Evolutionary conservation across 2,113 vertebrate species (phyloP), one percentile per base, ranked within the genome.

Genomic region (Nesogale talazaci): DNA sequence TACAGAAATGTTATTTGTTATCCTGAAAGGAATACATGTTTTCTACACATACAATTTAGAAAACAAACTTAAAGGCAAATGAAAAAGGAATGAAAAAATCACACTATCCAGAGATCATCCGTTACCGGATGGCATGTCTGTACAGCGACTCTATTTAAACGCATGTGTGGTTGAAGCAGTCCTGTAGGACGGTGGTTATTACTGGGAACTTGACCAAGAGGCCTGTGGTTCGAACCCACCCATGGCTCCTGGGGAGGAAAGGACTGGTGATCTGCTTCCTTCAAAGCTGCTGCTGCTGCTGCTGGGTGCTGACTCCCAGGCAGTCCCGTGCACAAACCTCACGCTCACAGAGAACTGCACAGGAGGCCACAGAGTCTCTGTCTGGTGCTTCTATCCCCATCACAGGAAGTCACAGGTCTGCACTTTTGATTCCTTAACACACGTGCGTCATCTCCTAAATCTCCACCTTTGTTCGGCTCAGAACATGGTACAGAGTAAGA

Each of bases 31-130:
- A 90, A 56, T 75, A 74, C n/a, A 9, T 61, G 10, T 15, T 80
- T 63, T 90, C 40, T 81, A 85, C 63, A 86, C 80, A 59, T 25
- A 42, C 42, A 89, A 83, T 70, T 89, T 77, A 77, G 88, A 78
- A 91, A 74, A 84, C 23, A 72, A 2, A 38, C 8, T 52, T 52
- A 52, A 12, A 52, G n/a, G 3, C 19, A n/a, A 59, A 25, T 52
- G 25, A 42, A n/a, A 6, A 70, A 83, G 34, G 40, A 86, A 67
- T 63, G 7, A 52, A 67, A 67, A 34, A 19, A 25, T 42, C 25
- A 52, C 14, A 52, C 79, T 57, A 4, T 5, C 29, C 22, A 20
- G 15, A 86, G 57, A 65, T 91, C 56, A 86, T 88, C 14, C n/a
- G 25, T 75, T 72, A 84, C 42, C 29, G 46, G 0, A 75, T 40